Base-by-base conservation (phyloP, 1,140 invertebrate genomes). In the Neoseiulus cucumeris region DNA sequence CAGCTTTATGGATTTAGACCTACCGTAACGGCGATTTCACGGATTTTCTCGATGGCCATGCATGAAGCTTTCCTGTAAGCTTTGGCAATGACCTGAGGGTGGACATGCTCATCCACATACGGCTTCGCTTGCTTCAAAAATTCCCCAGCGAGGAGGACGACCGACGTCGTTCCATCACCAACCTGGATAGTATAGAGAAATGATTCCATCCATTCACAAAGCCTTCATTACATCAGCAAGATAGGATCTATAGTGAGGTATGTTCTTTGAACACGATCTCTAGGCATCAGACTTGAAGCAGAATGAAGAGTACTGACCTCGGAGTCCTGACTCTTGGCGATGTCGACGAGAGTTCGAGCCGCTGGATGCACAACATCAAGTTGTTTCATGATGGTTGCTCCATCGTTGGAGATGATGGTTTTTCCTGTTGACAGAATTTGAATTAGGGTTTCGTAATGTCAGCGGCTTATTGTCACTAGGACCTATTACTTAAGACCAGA, bases 261-360 rank as follows among this genome's bases (percentile, higher is more conserved):
- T n/a, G n/a, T n/a, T n/a, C n/a, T n/a, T n/a, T n/a, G n/a, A n/a
- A n/a, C n/a, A n/a, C n/a, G n/a, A n/a, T n/a, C n/a, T n/a, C n/a
- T n/a, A n/a, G n/a, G n/a, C n/a, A n/a, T n/a, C n/a, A n/a, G n/a
- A n/a, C n/a, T n/a, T n/a, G n/a, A n/a, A n/a, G 9, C 33, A 4
- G 33, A 4, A 39, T 39, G 42, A 20, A 70, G 14, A n/a, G 44
- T 7, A 67, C 72, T 80, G 78, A 92, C 94, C 83, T 98, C 94
- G 65, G 90, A 91, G 83, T 98, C 96, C 77, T 99, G 96, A 64
- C 93, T 97, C 75, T 95, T 95, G 17, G 96, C 96, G 75, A 99
- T 99, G 73, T 99, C 95, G 17, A 98, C 95, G 45, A 99, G 77
- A 17, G 89, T 95, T 78, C 90, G 93, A 0, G 93, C 96, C 29